Evolutionary conservation across 1,140 invertebrate genomes (phyloP), one percentile per base, ranked within the genome.

Genomic region (Grapholita molesta): DNA sequence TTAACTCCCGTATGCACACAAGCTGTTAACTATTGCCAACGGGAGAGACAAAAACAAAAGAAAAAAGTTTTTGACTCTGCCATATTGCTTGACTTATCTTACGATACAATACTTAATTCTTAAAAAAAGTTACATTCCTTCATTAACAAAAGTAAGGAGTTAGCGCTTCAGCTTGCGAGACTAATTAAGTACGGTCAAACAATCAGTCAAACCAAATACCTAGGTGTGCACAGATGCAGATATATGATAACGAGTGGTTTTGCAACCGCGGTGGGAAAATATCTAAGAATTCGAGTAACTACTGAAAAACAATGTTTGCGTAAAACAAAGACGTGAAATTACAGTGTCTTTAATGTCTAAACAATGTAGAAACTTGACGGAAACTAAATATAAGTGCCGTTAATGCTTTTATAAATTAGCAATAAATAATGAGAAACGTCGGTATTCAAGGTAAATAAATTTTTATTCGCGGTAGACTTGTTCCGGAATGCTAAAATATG

Each of bases 181-280:
- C 35, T n/a, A 48, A 48, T 48, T 18, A 61, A 15, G 25, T 61
- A 28, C 32, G 12, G 18, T 15, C 25, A 61, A 55, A 24, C 53
- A 25, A 61, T 61, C 15, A n/a, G 25, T 21, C 12, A 57, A 57
- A 57, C 53, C 24, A 57, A 57, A 25, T 57, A 57, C 24, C n/a
- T 70, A 38, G 64, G 64, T 52, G 70, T 64, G 11, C 35, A 75
- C n/a, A n/a, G n/a, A n/a, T 72, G 69, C 65, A 72, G 68, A 74
- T 76, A 71, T 64, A 72, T 76, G 75, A 78, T 74, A 74, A 72
- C 28, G 35, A 61, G 65, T 53, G 25, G 67, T 86, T 88, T 87
- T 77, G 79, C 76, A 85, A 89, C 76, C 82, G 76, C 70, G 82
- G 83, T 89, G 85, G 82, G 87, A 88, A 89, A 53, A 77, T 76